phyloP scores from a whole-genome alignment of 2,888 invertebrate species.

The Philhelius pedissequus region DNA sequence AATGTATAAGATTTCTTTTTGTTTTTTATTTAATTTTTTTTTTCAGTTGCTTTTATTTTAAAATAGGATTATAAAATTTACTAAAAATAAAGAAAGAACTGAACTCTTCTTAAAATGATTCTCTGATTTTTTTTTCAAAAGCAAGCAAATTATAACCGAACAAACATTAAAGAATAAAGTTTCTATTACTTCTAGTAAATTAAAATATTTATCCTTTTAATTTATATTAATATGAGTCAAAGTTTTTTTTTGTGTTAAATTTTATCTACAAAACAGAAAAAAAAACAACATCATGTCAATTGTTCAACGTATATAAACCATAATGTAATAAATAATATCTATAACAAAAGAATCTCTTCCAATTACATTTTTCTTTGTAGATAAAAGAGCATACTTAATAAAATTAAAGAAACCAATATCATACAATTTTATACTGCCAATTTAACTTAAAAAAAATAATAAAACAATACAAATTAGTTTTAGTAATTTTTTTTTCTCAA shows the following conservation, averaged over 20 bases:
- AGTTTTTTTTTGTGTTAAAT: neutral
- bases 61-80: neutral
- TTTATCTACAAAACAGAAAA: no score
- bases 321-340: slow-evolving; percentile 48
- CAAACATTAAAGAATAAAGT: neutral
- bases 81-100: slow-evolving; percentile 38
- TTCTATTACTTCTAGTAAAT: neutral
- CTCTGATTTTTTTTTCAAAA: neutral
- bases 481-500: slow-evolving; percentile 9
- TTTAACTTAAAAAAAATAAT: slow-evolving; percentile 16
- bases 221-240: neutral
- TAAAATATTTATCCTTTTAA: neutral
- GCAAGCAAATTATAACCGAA: neutral
- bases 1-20: slow-evolving; percentile 24
- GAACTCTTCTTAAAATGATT: slow-evolving; percentile 34
- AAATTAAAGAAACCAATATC: slow-evolving; percentile 25
- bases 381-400: slow-evolving; percentile 11
- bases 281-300: slow-evolving; percentile 59
- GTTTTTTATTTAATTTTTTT: slow-evolving; percentile 25
- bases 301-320: slow-evolving; percentile 50
- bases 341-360: slow-evolving; percentile 10
- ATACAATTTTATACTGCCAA: slow-evolving; percentile 66
- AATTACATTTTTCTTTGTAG: slow-evolving; percentile 4
- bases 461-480: slow-evolving; percentile 13
- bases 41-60: slow-evolving; percentile 4